A percentile compares a stretch with the other conserved stretches of the same genome.
Conservation (phyloP, 1,140 invertebrate genomes). For the Chelonus insularis region DNA sequence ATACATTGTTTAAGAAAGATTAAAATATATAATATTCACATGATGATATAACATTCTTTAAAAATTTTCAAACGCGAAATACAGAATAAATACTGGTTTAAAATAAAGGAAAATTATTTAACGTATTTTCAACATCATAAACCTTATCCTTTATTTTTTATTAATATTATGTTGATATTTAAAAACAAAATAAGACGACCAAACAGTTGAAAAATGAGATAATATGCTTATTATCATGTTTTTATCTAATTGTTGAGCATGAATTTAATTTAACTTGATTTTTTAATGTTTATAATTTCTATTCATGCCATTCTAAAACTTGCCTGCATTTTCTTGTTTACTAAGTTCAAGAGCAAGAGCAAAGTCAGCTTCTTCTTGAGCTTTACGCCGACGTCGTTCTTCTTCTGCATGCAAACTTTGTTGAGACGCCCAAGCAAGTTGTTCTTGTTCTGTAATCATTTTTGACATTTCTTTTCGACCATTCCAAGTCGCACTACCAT, state of each 20-base stretch:
- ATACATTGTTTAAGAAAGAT: too few species aligned
- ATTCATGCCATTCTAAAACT: slow-evolving; percentile 27
- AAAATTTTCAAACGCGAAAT: neutral
- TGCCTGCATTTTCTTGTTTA: slow-evolving; percentile 41
- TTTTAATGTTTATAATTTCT: slow-evolving; percentile 13
- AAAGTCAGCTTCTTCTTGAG: slow-evolving; percentile 48
- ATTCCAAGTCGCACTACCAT: slow-evolving; percentile 43
- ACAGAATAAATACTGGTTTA: slow-evolving; percentile 37
- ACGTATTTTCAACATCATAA: slow-evolving; percentile 15
- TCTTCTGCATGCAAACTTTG: slow-evolving; percentile 48
- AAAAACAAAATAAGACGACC: slow-evolving; percentile 21
- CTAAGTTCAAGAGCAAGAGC: slow-evolving; percentile 49
- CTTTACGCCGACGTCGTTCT: slow-evolving; percentile 47
- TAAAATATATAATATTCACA: too few species aligned
- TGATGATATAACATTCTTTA: too few species aligned
- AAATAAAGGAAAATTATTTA: slow-evolving; percentile 27
- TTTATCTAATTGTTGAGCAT: slow-evolving; percentile 28
- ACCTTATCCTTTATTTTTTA: slow-evolving; percentile 20
- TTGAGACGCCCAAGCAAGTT: slow-evolving; percentile 46
- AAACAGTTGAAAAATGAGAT: neutral
- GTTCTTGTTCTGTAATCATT: slow-evolving; percentile 42
- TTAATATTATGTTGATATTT: slow-evolving; percentile 27
- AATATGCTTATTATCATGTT: slow-evolving; percentile 33
- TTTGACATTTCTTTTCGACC: neutral
- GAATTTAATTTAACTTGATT: slow-evolving; percentile 22